phyloP scores from a whole-genome alignment of 1,140 invertebrate genomes.

The Cepaea nemoralis region DNA sequence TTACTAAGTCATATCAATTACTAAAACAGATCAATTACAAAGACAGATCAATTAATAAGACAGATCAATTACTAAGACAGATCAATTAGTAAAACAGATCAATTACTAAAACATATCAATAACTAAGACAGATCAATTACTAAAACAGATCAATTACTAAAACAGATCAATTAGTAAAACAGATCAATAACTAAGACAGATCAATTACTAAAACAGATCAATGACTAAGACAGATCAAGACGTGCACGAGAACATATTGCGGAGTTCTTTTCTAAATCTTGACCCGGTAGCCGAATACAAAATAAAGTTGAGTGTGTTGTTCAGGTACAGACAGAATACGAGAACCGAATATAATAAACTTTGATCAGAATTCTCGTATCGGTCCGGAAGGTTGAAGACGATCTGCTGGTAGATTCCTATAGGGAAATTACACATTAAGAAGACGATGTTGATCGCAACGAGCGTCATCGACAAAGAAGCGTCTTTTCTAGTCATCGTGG shows the following conservation, averaged over 20 bases:
- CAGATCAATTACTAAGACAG: too few relatives aligned
- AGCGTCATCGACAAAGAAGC: neutral
- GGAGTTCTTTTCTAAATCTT: slow-evolving; percentile 13
- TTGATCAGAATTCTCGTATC: neutral
- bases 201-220: too few relatives aligned
- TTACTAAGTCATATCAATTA: too few relatives aligned
- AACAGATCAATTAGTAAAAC: too few relatives aligned
- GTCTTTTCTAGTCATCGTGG: slow-evolving; percentile 5
- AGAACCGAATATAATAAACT: neutral
- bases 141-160: too few relatives aligned
- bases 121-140: too few relatives aligned
- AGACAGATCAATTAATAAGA: too few relatives aligned
- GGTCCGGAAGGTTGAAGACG: neutral
- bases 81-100: too few relatives aligned
- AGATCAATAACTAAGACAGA: neutral
- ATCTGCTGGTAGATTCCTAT: slow-evolving; percentile 37
- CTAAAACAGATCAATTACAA: too few relatives aligned
- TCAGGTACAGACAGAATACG: slow-evolving; percentile 12
- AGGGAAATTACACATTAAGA: slow-evolving; percentile 24
- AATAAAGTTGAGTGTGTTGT: slow-evolving; percentile 32
- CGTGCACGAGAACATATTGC: neutral
- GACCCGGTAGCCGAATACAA: slow-evolving; percentile 15
- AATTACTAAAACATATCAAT: too few relatives aligned
- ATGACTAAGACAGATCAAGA: neutral
- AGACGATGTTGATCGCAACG: slow-evolving; percentile 11